phyloP scores from a whole-genome alignment of 2,113 vertebrate species.

The Sphyrna mokarran region DNA sequence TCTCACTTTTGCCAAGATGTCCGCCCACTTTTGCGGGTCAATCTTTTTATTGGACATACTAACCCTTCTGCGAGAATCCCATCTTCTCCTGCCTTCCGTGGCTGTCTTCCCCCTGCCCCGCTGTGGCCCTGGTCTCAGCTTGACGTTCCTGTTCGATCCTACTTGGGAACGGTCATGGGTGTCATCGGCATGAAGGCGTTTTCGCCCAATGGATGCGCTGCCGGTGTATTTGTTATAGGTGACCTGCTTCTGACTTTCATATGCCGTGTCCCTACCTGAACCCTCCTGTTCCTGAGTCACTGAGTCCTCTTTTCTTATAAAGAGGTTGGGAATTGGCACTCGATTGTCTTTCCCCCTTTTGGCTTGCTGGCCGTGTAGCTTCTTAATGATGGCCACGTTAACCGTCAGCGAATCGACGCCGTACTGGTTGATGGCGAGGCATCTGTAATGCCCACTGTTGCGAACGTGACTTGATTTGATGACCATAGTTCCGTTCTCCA shows the following conservation, averaged over 20 bases:
- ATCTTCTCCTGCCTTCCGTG: conserved; percentile 56
- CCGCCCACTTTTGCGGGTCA: conserved; percentile 77
- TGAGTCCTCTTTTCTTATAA: conserved; percentile 50
- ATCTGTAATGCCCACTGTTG: conserved; percentile 76
- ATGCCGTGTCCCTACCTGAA: conserved; percentile 54
- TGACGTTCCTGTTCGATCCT: conserved; percentile 51
- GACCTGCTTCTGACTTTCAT: background rate
- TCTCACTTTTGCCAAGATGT: conserved; percentile 79
- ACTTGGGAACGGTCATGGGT: conserved; percentile 44
- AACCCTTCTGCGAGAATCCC: conserved; percentile 62
- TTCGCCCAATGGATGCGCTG: conserved; percentile 43
- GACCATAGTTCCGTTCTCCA: conserved; percentile 63
- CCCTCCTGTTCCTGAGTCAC: conserved; percentile 57
- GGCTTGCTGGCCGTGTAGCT: conserved; percentile 51
- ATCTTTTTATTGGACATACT: conserved; percentile 72
- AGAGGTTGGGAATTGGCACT: conserved; percentile 56
- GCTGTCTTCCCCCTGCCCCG: conserved; percentile 45
- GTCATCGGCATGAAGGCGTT: conserved; percentile 39
- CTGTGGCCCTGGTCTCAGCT: conserved; percentile 30
- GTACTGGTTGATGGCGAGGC: conserved; percentile 71
- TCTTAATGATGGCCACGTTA: conserved; percentile 55
- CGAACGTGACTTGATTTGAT: conserved; percentile 55
- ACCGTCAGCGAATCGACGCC: conserved; percentile 65
- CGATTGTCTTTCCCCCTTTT: conserved; percentile 53
- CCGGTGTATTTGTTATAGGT: conserved; percentile 46